Conservation (phyloP, 2,888 invertebrate species). For the Pandemis cinnamomeana region DNA sequence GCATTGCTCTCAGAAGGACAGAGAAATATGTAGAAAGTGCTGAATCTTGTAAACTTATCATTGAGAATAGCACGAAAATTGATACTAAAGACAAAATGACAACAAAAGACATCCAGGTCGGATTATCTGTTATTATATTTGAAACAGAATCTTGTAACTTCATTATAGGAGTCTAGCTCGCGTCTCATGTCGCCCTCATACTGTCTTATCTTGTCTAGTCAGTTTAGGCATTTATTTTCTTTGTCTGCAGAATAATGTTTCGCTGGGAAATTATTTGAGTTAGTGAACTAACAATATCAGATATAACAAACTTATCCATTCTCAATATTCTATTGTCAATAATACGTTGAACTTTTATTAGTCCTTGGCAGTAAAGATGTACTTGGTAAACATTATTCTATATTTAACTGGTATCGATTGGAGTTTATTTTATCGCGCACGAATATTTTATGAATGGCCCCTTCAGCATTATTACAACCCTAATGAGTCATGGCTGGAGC, state of each 20-base stretch:
- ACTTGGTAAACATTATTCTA: not conserved
- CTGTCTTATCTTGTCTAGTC: conserved; percentile 40
- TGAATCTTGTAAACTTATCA: not conserved
- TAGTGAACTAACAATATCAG: conserved; percentile 33
- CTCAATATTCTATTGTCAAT: conserved; percentile 10
- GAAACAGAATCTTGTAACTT: conserved; percentile 21
- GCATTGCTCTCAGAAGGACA: no score
- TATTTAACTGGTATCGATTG: not conserved
- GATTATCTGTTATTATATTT: conserved; percentile 10
- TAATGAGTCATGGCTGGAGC: no score
- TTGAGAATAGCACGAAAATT: not conserved
- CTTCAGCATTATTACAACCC: no score
- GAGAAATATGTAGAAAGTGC: not conserved
- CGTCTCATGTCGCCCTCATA: conserved; percentile 12
- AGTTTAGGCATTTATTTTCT: conserved; percentile 28
- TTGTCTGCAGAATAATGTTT: conserved; percentile 29
- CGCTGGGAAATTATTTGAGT: conserved; percentile 32
- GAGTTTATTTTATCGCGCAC: not conserved
- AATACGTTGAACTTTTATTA: conserved; percentile 9
- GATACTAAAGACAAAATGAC: not conserved
- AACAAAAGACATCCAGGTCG: not conserved
- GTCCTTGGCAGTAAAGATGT: not conserved
- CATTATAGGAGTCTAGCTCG: conserved; percentile 23
- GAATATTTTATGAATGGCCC: not conserved
- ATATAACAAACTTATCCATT: conserved; percentile 32